Percentiles rank a stretch among this genome's conserved stretches.
These are phyloP conservation scores for Clitarchus hookeri DNA, from an alignment of 2,888 invertebrate genomes.

Conservation along the genomic window DNA sequence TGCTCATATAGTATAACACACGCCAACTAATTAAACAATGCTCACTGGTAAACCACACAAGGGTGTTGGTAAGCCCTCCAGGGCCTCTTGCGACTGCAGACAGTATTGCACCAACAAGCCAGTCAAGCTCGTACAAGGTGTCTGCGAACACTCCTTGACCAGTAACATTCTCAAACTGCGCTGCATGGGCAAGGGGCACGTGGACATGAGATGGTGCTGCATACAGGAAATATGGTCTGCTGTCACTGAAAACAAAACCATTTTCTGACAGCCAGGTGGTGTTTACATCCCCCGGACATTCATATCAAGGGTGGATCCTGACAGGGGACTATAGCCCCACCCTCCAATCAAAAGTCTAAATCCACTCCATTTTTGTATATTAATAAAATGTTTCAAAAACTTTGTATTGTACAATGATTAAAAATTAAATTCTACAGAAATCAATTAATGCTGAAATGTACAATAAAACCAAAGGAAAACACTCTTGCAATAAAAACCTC, in stretches of 20 bases:
- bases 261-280: too few species aligned
- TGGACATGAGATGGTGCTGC: conserved; percentile 45
- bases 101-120: conserved; percentile 40
- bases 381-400: too few species aligned
- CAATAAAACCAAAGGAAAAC: too few species aligned
- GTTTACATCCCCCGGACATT: too few species aligned
- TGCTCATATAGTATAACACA: not conserved
- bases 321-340: too few species aligned
- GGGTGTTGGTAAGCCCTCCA: conserved; percentile 36
- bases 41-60: conserved; percentile 46
- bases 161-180: conserved; percentile 32
- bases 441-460: too few species aligned
- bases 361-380: too few species aligned
- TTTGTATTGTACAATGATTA: too few species aligned
- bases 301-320: too few species aligned
- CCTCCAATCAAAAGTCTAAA: too few species aligned
- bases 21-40: not conserved
- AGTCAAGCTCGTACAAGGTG: conserved; percentile 44
- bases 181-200: conserved; percentile 40
- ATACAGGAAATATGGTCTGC: conserved; percentile 45
- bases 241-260: not conserved
- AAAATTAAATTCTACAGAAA: too few species aligned
- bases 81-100: conserved; percentile 29
- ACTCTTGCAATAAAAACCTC: too few species aligned
- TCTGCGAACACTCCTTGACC: conserved; percentile 40